Conservation (phyloP, 2,888 invertebrate genomes). For the Euphydryas editha region DNA sequence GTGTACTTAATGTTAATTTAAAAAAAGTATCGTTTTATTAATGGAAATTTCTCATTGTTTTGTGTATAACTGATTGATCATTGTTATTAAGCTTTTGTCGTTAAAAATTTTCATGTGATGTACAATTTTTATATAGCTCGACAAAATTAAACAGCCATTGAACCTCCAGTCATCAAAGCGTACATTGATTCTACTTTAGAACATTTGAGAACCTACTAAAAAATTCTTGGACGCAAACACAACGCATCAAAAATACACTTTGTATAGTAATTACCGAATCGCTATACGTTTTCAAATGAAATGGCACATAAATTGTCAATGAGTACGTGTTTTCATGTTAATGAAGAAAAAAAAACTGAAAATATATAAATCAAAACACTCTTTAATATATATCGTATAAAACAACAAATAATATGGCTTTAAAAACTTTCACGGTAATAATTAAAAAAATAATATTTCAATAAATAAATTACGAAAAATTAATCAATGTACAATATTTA, state of each 20-base stretch:
- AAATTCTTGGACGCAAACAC: constrained; percentile 58
- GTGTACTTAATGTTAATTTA: neutral
- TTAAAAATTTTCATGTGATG: neutral
- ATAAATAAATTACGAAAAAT: constrained; percentile 78
- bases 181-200: constrained; percentile 81
- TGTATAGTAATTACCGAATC: constrained; percentile 65
- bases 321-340: constrained; percentile 8
- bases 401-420: constrained; percentile 74
- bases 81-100: neutral
- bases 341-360: constrained; percentile 48
- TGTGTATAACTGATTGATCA: neutral
- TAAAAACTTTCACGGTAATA: constrained; percentile 58
- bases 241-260: constrained; percentile 48
- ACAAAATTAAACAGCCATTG: constrained; percentile 49
- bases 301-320: constrained; percentile 62
- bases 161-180: constrained; percentile 66
- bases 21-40: neutral
- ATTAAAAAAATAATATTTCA: constrained; percentile 67
- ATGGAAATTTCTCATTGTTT: neutral
- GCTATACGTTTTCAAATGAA: constrained; percentile 58
- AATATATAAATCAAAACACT: constrained; percentile 47
- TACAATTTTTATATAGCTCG: neutral
- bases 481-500: constrained; percentile 82
- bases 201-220: constrained; percentile 76
- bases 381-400: constrained; percentile 57